Evolutionary conservation across 2,888 invertebrate genomes (phyloP).

Genomic region (Adela reaumurella): DNA sequence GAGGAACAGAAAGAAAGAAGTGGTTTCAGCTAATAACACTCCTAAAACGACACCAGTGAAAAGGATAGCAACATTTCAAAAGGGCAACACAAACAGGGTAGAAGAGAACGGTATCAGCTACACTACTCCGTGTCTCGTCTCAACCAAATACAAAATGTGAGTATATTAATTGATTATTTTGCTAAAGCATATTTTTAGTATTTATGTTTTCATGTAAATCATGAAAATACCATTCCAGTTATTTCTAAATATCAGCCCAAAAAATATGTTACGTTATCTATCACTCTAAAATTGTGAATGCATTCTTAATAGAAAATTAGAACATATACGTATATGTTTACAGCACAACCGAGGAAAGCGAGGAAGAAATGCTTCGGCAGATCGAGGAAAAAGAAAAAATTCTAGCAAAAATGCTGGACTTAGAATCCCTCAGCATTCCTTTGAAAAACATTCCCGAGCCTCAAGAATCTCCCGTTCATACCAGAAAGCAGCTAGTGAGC

Average conservation of each 20-base stretch:
- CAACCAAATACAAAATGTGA: neutral
- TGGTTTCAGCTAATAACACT: slow-evolving; percentile 14
- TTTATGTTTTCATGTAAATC: neutral
- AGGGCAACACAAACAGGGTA: slow-evolving; percentile 15
- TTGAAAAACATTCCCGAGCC: slow-evolving; percentile 12
- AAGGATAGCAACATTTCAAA: no score
- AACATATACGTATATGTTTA: slow-evolving; percentile 18
- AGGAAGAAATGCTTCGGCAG: slow-evolving; percentile 65
- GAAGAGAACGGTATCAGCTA: slow-evolving; percentile 19
- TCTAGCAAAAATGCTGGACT: slow-evolving; percentile 62
- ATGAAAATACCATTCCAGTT: neutral
- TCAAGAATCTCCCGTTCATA: slow-evolving; percentile 2
- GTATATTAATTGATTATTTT: neutral
- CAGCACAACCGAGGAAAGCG: slow-evolving; percentile 51
- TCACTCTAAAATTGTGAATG: neutral
- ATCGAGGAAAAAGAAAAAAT: slow-evolving; percentile 73
- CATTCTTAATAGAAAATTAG: neutral
- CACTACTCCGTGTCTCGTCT: slow-evolving; percentile 34
- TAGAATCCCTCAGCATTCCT: slow-evolving; percentile 48
- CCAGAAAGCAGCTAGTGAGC: no score
- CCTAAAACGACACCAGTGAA: slow-evolving; percentile 13
- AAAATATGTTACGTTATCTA: no score
- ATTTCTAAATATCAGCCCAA: no score
- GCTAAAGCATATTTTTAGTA: no score
- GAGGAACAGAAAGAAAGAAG: slow-evolving; percentile 30